Conservation (phyloP, 2,888 invertebrate genomes). For the Subacronicta megacephala region DNA sequence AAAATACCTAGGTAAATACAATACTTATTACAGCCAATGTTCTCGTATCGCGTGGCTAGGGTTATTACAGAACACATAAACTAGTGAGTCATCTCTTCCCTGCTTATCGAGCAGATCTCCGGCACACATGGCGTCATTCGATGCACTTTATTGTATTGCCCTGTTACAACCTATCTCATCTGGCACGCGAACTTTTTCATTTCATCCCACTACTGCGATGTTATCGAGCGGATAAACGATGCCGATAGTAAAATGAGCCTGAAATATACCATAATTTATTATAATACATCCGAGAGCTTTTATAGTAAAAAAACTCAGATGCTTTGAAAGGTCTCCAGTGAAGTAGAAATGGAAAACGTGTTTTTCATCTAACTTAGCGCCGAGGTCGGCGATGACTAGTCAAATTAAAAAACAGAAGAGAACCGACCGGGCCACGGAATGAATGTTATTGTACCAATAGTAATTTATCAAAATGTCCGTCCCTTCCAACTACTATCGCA, state of each 20-base stretch:
- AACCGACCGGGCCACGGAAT: constrained; percentile 69
- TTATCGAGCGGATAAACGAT: constrained; percentile 49
- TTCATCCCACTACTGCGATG: constrained; percentile 44
- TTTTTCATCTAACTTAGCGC: constrained; percentile 66
- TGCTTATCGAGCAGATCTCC: constrained; percentile 63
- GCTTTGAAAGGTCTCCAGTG: constrained; percentile 63
- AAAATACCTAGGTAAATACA: constrained; percentile 45
- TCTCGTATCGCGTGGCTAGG: constrained; percentile 59
- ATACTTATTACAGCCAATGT: constrained; percentile 33
- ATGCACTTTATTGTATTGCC: constrained; percentile 64
- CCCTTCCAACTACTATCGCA: constrained; percentile 61
- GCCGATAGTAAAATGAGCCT: constrained; percentile 49
- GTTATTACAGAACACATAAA: constrained; percentile 62
- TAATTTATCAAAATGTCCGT: constrained; percentile 83
- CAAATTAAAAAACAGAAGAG: constrained; percentile 76
- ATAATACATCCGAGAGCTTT: constrained; percentile 39
- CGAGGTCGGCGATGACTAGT: constrained; percentile 76
- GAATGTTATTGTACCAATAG: constrained; percentile 81
- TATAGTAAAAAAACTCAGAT: constrained; percentile 54
- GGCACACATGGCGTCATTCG: constrained; percentile 70
- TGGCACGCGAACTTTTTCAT: constrained; percentile 58
- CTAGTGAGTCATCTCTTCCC: constrained; percentile 69
- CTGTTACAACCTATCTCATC: constrained; percentile 56
- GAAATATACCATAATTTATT: constrained; percentile 39
- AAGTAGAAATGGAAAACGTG: constrained; percentile 71